Evolutionary conservation across 2,113 vertebrate species (phyloP).

Genomic region (Ibidorhyncha struthersii): DNA sequence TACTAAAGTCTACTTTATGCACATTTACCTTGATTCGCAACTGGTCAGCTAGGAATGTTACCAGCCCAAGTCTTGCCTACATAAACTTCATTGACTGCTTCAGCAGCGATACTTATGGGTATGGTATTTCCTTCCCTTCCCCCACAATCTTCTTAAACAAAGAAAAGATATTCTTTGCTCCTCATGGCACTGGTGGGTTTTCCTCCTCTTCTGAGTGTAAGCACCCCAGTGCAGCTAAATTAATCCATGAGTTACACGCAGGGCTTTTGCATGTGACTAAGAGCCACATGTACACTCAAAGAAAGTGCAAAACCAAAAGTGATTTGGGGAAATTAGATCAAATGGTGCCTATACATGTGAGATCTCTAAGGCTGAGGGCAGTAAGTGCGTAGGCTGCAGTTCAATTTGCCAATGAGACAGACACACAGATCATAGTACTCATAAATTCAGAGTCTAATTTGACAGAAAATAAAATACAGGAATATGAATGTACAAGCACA

Average conservation of each 20-base stretch:
- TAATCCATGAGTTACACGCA: neutral
- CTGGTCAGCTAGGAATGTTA: neutral
- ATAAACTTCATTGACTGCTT: neutral
- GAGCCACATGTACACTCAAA: neutral
- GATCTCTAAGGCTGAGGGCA: neutral
- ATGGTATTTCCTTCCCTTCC: neutral
- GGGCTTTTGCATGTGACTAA: neutral
- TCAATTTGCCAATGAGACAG: neutral
- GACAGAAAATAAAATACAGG: neutral
- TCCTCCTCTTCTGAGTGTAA: neutral
- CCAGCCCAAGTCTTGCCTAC: neutral
- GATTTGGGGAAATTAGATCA: neutral
- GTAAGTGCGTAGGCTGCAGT: neutral
- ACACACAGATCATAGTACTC: neutral
- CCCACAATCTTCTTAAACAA: neutral
- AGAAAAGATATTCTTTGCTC: neutral
- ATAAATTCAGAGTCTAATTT: neutral
- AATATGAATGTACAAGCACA: neutral
- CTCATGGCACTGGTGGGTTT: neutral
- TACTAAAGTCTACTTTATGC: neutral
- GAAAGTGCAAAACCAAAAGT: neutral
- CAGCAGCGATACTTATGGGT: accelerated
- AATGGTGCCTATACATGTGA: neutral
- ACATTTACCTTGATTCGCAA: neutral
- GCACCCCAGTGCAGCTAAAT: neutral